Conservation (phyloP, 1,140 invertebrate genomes). For the Tetragnatha versicolor region DNA sequence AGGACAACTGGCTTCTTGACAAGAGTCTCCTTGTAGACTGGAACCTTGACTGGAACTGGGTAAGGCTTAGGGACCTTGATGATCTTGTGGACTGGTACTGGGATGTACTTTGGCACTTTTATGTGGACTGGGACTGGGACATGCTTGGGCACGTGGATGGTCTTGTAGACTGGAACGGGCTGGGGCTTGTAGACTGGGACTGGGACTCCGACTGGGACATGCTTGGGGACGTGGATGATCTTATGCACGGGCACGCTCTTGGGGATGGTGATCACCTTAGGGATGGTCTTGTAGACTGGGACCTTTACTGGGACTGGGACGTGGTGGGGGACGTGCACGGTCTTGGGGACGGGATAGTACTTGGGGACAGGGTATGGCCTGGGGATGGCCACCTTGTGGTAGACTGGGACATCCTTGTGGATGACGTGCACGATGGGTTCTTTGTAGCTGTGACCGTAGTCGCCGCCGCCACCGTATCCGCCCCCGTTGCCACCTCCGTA, state of each 20-base stretch:
- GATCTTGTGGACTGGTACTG: conserved; percentile 59
- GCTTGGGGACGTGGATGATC: conserved; percentile 57
- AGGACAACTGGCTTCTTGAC: conserved; percentile 60
- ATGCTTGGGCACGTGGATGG: conserved; percentile 55
- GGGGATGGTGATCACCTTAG: conserved; percentile 56
- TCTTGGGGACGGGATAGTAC: conserved; percentile 59
- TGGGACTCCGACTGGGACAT: conserved; percentile 55
- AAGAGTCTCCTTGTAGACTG: conserved; percentile 60
- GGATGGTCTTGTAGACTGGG: conserved; percentile 56
- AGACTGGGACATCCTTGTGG: conserved; percentile 60
- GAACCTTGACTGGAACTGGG: conserved; percentile 59
- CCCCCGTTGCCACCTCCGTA: conserved; percentile 2
- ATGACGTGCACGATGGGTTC: conserved; percentile 58
- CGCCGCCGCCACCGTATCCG: conserved; percentile 21
- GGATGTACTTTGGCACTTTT: conserved; percentile 60
- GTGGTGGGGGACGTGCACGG: conserved; percentile 60
- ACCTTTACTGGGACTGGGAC: conserved; percentile 59
- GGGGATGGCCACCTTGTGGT: conserved; percentile 60
- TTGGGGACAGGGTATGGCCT: conserved; percentile 60
- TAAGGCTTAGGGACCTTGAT: conserved; percentile 60
- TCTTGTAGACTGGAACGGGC: conserved; percentile 56
- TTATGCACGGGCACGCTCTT: conserved; percentile 59
- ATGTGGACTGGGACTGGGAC: conserved; percentile 59
- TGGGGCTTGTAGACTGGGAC: conserved; percentile 57
- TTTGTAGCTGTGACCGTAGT: conserved; percentile 33